Percentiles rank a stretch among this genome's conserved stretches.
Evolutionary conservation across 1,140 invertebrate genomes (phyloP).

Genomic region (Bombus soroeensis): DNA sequence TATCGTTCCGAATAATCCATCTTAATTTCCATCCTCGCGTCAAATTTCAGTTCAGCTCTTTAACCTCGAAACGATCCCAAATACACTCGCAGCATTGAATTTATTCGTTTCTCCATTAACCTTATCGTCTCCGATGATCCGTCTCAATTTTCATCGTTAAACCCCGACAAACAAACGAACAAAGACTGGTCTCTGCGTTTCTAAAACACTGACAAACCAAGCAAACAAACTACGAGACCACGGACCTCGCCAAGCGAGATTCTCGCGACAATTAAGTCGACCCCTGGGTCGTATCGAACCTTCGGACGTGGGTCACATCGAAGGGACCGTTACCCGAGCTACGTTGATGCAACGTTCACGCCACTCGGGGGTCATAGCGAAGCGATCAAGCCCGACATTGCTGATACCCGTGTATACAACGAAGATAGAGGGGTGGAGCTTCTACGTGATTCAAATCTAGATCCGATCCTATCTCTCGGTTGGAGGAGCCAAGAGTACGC

Average conservation of each 20-base stretch:
- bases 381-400: not conserved
- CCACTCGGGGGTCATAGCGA: not conserved
- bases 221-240: too few relatives aligned
- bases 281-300: not conserved
- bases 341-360: conserved; percentile 18
- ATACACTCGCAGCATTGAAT: too few relatives aligned
- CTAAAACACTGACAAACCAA: not conserved
- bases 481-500: conserved; percentile 65
- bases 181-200: too few relatives aligned
- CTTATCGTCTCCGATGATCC: not conserved
- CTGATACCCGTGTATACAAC: conserved; percentile 38
- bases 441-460: conserved; percentile 82
- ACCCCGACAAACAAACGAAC: too few relatives aligned
- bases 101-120: too few relatives aligned
- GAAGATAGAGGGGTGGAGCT: conserved; percentile 15
- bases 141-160: not conserved
- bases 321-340: conserved; percentile 13
- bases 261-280: conserved; percentile 26
- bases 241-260: too few relatives aligned
- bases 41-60: too few relatives aligned
- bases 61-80: too few relatives aligned
- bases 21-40: too few relatives aligned
- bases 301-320: not conserved
- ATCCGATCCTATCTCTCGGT: conserved; percentile 75
- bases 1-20: too few relatives aligned